Base-by-base conservation (phyloP, 2,888 invertebrate genomes). In the Steromphala cineraria region DNA sequence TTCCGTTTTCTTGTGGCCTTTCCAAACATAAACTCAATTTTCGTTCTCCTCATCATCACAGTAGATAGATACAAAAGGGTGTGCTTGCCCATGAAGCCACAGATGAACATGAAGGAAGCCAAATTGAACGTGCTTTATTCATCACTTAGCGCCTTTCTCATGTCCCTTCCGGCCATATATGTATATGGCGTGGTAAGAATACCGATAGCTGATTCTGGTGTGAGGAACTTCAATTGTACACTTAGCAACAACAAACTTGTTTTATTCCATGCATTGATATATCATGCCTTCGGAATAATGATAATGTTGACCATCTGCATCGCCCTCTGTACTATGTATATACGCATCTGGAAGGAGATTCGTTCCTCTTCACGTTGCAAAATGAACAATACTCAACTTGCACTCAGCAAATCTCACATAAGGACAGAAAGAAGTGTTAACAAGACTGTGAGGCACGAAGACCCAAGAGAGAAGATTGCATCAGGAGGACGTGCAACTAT, bases 161-260 rank as follows among this genome's bases (percentile, higher is more conserved):
- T 83, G n/a, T 82, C 84, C 13, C 55, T 53, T 7, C 84, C 84
- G 19, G 78, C 83, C 8, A 13, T 81, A 13, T 77, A 62, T 36
- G 28, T 84, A 10, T 84, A 82, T 80, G 84, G 84, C 0, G 71
- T 67, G 4, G 76, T 81, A 3, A 83, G 78, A 1, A 52, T 80
- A 10, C 28, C 40, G 1, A 82, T 83, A 28, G 21, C 19, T 0
- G 24, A 81, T 2, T n/a, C 62, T 0, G 80, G 74, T 0, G 21
- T 83, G 24, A 1, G 36, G 15, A 83, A 83, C 3, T 76, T 67
- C 5, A 83, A 84, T 53, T 84, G 84, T 74, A 83, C 83, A 13
- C 67, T 80, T 15, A 67, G 67, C 40, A 83, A 84, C 55, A 53
- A 46, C 17, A 67, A 71, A 62, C 52, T 46, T 1, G 81, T 67